These are phyloP conservation scores for Stictonetta naevosa DNA, from an alignment of 2,113 vertebrate species.

Conservation along the genomic window DNA sequence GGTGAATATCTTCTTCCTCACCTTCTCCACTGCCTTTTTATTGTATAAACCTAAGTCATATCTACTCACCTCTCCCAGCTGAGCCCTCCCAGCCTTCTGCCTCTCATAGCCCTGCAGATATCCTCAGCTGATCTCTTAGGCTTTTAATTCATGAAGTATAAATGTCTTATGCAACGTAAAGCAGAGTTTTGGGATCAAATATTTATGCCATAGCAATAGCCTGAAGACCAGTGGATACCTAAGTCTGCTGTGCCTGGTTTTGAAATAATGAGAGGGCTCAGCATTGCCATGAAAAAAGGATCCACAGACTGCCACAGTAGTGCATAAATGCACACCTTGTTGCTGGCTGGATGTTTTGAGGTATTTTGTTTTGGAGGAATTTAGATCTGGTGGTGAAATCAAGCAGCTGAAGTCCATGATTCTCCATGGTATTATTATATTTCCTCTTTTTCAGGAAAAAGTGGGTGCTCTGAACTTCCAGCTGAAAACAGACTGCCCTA, in stretches of 20 bases:
- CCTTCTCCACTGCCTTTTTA: background rate
- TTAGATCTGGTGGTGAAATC: slow-evolving; percentile 27
- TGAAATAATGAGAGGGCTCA: background rate
- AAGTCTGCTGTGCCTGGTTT: background rate
- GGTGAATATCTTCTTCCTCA: background rate
- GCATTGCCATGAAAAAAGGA: background rate
- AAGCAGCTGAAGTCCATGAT: background rate
- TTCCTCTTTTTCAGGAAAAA: slow-evolving; percentile 31
- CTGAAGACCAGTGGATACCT: background rate
- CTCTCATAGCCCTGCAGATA: background rate
- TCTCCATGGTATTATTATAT: background rate
- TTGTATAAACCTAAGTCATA: background rate
- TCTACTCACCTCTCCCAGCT: background rate
- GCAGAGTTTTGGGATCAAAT: background rate
- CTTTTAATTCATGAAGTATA: background rate
- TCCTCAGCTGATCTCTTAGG: background rate
- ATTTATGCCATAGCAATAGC: background rate
- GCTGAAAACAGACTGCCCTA: background rate
- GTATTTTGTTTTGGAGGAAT: slow-evolving; percentile 61
- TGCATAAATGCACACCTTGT: slow-evolving; percentile 13
- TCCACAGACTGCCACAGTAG: background rate
- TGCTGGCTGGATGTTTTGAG: slow-evolving; percentile 24
- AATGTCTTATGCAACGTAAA: background rate
- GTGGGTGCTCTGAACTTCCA: background rate
- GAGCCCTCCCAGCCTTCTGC: background rate